Evolutionary conservation across 1,140 invertebrate genomes (phyloP), one percentile per base, ranked within the genome.

Genomic region (Nephotettix cincticeps): DNA sequence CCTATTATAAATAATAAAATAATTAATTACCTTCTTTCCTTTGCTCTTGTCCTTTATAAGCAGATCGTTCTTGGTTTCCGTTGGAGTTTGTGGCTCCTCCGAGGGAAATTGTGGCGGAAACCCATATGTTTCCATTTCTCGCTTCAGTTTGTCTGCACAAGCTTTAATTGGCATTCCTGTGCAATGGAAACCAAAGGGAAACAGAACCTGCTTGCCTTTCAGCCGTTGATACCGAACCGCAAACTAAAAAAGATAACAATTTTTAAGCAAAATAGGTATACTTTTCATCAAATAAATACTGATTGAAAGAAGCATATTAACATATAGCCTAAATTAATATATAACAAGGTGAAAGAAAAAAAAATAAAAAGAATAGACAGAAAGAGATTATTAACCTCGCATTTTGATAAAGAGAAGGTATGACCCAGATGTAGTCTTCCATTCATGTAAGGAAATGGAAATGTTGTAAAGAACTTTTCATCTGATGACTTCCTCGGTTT

Each of bases 401-500:
- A 96, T 86, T 99, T 99, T 43, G 96, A 97, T 29, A 99, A 79
- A 17, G 96, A 94, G 85, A 99, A 99, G 6, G 95, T 96, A 81
- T 99, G 98, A 0, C 98, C 98, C 61, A 99, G 83, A 87, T 99
- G 98, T 66, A 99, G 86, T 54, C 93, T 87, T 28, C 98, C 98
- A 89, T 99, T 99, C 98, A 99, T 99, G 77, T 99, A 99, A 0
- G 98, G 98, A 86, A 92, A 99, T 1, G 98, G 98, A 86, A 99
- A 99, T 9, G 95, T 98, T 14, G 90, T 91, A 40, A 99, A 84
- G 80, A 93, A 99, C 79, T 99, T 99, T 73, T 95, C 92, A 78
- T 91, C 81, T 17, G 80, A 68, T 29, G 81, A 83, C 66, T 84
- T 85, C 74, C 83, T 83, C 1, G 80, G 77, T 45, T 71, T 68